These are phyloP conservation scores for Apis dorsata DNA, from an alignment of 1,140 invertebrate species.

Conservation along the genomic window DNA sequence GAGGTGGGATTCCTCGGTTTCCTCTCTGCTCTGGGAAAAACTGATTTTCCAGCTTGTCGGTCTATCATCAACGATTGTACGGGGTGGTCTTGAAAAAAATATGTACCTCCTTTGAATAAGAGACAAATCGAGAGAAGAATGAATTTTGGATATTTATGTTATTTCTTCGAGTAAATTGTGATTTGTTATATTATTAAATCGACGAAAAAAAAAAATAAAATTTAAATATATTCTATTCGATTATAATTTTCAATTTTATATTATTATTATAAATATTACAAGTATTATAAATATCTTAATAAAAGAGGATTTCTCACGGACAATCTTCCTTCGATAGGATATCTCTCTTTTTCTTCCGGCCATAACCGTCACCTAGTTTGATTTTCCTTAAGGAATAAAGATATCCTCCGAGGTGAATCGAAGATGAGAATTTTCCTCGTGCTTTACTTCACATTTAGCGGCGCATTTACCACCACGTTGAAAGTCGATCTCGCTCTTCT, in stretches of 20 bases:
- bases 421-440: neutral
- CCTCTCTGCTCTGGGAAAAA: neutral
- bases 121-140: too few relatives aligned
- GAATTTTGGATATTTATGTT: too few relatives aligned
- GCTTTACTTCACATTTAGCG: neutral
- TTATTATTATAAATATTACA: too few relatives aligned
- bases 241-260: too few relatives aligned
- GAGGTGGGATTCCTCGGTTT: neutral
- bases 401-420: neutral
- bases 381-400: neutral
- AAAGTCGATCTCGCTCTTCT: neutral
- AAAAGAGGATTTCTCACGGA: neutral
- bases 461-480: neutral
- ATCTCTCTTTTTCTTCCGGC: neutral
- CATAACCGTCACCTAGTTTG: neutral
- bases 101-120: neutral
- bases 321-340: neutral
- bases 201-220: too few relatives aligned
- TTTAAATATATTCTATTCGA: too few relatives aligned
- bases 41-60: slow-evolving; percentile 23
- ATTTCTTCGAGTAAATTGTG: too few relatives aligned
- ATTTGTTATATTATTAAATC: too few relatives aligned
- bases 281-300: too few relatives aligned
- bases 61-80: neutral
- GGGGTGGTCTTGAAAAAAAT: neutral